These are phyloP conservation scores for Drosophila sordidapex DNA, from an alignment of 2,888 invertebrate species.

Conservation along the genomic window DNA sequence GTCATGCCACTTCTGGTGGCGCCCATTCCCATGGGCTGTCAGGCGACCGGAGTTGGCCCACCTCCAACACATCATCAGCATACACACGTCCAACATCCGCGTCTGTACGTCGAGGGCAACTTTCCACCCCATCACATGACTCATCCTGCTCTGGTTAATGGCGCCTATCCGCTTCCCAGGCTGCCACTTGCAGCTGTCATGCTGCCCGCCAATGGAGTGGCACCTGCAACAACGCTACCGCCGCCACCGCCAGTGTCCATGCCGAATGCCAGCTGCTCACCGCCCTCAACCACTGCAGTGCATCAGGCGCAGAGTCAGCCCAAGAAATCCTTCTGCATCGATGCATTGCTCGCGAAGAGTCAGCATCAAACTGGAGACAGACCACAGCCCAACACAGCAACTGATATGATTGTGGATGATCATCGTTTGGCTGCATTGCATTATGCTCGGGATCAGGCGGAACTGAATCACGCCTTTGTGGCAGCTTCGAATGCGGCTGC, in stretches of 20 bases:
- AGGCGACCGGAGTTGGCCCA: slow-evolving; percentile 34
- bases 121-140: slow-evolving; percentile 68
- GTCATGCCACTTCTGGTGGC: slow-evolving; percentile 71
- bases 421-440: slow-evolving; percentile 72
- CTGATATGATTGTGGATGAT: slow-evolving; percentile 66
- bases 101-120: slow-evolving; percentile 60
- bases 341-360: slow-evolving; percentile 91
- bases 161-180: slow-evolving; percentile 75
- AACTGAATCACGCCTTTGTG: slow-evolving; percentile 71
- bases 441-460: slow-evolving; percentile 78
- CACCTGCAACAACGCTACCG: slow-evolving; percentile 13
- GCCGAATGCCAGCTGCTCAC: slow-evolving; percentile 45
- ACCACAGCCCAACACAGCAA: slow-evolving; percentile 26
- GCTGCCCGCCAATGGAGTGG: slow-evolving; percentile 58
- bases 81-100: slow-evolving; percentile 45
- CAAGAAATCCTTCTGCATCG: slow-evolving; percentile 95
- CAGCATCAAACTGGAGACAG: slow-evolving; percentile 76
- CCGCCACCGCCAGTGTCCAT: slow-evolving; percentile 36
- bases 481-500: slow-evolving; percentile 74
- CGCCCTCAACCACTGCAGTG: slow-evolving; percentile 39
- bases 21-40: slow-evolving; percentile 62
- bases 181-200: slow-evolving; percentile 72
- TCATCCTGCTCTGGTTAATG: slow-evolving; percentile 65
- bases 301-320: slow-evolving; percentile 74
- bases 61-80: slow-evolving; percentile 42